phyloP scores from a whole-genome alignment of 2,797 vertebrate genomes.

The Coccyzus lansbergi region DNA sequence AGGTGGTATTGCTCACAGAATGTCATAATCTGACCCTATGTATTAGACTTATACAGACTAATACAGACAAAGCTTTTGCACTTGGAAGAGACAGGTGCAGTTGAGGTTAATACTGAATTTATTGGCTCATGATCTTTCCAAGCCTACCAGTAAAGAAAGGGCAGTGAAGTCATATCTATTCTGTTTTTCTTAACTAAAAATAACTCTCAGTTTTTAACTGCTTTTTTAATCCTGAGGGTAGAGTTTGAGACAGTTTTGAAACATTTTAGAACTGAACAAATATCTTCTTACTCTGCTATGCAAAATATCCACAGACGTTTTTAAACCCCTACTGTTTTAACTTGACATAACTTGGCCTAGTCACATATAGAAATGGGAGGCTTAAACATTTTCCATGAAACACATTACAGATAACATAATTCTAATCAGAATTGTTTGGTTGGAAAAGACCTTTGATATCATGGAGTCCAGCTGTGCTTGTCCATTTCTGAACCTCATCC shows the following conservation, averaged over 20 bases:
- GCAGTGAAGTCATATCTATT: background rate
- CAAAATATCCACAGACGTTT: background rate
- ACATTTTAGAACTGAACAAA: constrained; percentile 13
- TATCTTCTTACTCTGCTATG: background rate
- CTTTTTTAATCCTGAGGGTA: background rate
- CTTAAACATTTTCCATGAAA: background rate
- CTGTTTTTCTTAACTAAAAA: constrained; percentile 8
- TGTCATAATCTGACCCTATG: background rate
- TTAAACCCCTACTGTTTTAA: background rate
- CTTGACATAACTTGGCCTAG: background rate
- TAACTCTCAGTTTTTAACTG: background rate
- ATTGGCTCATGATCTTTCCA: background rate
- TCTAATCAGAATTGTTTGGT: background rate
- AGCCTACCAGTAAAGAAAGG: background rate
- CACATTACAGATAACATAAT: background rate
- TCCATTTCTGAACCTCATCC: too few relatives aligned
- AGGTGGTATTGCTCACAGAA: background rate
- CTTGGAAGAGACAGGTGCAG: background rate
- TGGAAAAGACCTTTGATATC: too few relatives aligned
- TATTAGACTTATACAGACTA: background rate
- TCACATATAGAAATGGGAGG: background rate
- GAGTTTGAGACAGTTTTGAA: background rate
- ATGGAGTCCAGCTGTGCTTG: too few relatives aligned
- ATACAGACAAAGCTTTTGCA: background rate
- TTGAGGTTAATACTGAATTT: background rate